Evolutionary conservation across 2,797 vertebrate genomes (phyloP), one percentile per base, ranked within the genome.

Genomic region (Peromyscus aztecus): DNA sequence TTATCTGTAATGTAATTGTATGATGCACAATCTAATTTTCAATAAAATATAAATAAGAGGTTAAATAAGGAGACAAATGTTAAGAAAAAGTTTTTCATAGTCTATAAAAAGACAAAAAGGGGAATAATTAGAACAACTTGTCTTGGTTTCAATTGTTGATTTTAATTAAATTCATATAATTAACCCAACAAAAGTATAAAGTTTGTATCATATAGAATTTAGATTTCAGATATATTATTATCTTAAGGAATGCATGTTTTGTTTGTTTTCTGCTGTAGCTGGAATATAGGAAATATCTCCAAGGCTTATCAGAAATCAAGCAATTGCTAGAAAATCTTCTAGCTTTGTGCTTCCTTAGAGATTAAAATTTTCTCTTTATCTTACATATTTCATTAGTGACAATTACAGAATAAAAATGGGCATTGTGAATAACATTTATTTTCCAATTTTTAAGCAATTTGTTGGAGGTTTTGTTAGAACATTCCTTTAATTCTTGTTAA

Each of bases 131-230:
- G 27, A 76, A 21, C 19, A 90, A 80, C 7, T 80, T 94, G 77
- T 85, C n/a, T 93, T 95, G 40, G 21, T 57, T 91, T 49, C 84
- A 34, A 92, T 83, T 93, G 7, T 81, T 76, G 29, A 92, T 23
- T 80, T 96, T 95, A 94, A 96, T 92, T 96, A 84, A 86, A 91
- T 57, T 27, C 78, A 94, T 94, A 89, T 91, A 81, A 86, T 73
- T 10, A 77, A 83, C 23, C 16, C 17, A n/a, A 17, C 27, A 78
- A 76, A 85, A 14, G 14, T 83, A 29, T 37, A 94, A 31, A 55
- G 9, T 14, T 61, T 96, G 89, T 92, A 14, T 40, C 55, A 52
- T 95, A 63, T 86, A 87, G 76, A 73, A 84, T 85, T 92, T 91
- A 94, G 1, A 80, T 91, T 96, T 93, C 16, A 91, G 34, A 43